These are phyloP conservation scores for Pygathrix nemaeus DNA, from an alignment of 2,113 vertebrate genomes.

Conservation along the genomic window DNA sequence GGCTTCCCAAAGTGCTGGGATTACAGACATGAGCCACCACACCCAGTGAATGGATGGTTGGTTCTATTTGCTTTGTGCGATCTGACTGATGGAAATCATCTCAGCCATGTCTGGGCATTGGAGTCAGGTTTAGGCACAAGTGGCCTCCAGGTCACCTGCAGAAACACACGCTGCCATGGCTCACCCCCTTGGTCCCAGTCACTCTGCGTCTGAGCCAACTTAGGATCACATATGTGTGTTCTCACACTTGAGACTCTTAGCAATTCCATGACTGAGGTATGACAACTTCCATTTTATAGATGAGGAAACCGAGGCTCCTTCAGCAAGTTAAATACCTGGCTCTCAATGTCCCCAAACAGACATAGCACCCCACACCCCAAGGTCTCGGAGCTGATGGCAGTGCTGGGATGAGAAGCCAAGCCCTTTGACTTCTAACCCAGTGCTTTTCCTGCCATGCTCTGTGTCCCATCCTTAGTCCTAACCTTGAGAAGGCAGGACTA, in stretches of 20 bases:
- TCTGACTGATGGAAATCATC: background rate
- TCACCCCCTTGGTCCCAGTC: background rate
- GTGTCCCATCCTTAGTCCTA: background rate
- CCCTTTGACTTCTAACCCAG: background rate
- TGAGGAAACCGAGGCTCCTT: background rate
- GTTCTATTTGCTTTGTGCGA: background rate
- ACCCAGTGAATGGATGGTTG: too few species aligned
- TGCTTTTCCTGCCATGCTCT: background rate
- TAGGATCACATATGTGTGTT: background rate
- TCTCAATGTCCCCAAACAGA: background rate
- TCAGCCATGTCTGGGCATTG: background rate
- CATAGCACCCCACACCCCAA: background rate
- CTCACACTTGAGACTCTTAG: background rate
- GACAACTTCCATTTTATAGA: background rate
- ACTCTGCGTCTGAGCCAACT: background rate
- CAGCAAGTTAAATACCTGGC: background rate
- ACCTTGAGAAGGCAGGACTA: background rate
- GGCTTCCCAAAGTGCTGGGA: too few species aligned
- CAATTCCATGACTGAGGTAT: background rate
- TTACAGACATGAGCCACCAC: too few species aligned
- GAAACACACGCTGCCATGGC: accelerated
- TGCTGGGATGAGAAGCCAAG: background rate
- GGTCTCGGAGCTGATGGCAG: background rate
- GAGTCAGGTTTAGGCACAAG: background rate
- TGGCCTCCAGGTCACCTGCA: background rate